Evolutionary conservation across 1,140 invertebrate species (phyloP), one percentile per base, ranked within the genome.

Genomic region (Magallana angulata): DNA sequence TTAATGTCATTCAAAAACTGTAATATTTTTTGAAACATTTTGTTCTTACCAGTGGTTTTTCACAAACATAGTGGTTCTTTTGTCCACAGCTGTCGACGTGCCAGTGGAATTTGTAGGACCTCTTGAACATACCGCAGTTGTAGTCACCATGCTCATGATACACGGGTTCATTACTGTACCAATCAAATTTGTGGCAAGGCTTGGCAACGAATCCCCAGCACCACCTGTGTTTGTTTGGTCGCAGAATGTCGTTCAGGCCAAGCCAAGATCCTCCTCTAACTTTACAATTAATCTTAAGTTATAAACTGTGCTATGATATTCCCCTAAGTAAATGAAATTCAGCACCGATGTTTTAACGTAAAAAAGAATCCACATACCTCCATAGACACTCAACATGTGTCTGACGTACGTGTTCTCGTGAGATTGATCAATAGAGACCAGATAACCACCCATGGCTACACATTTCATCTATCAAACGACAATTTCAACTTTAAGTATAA

Each of bases 381-480:
- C 57, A 48, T 84, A 60, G 14, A 58, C 18, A 16, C 82, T 62
- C 12, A 24, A 16, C 82, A 84, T 84, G 5, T 58, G 82, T 62
- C 57, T 84, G 30, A 84, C 16, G 24, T 62, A 84, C 6, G 56
- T 84, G 58, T 84, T 84, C 18, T 84, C 82, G 58, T 84, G 82
- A 7, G 82, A 57, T 14, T 57, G 18, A n/a, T 84, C 57, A 60
- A 58, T 30, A 3, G 57, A 36, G 14, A 58, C 82, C 0, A 84
- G 82, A 16, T 84, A 84, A 30, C 82, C 82, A 60, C 82, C 82
- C 82, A 84, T 84, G 18, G 56, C 56, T 1, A 14, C 24, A 36
- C 82, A 84, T 62, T 56, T 84, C 82, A 84, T 84, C 82, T 84
- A 24, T 24, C 12, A 80, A 80, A 80, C 14, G 71, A n/a, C 24